A percentile compares a stretch with the other conserved stretches of the same genome.
phyloP scores from a whole-genome alignment of 1,140 invertebrate species.

The Drosophila bipectinata region DNA sequence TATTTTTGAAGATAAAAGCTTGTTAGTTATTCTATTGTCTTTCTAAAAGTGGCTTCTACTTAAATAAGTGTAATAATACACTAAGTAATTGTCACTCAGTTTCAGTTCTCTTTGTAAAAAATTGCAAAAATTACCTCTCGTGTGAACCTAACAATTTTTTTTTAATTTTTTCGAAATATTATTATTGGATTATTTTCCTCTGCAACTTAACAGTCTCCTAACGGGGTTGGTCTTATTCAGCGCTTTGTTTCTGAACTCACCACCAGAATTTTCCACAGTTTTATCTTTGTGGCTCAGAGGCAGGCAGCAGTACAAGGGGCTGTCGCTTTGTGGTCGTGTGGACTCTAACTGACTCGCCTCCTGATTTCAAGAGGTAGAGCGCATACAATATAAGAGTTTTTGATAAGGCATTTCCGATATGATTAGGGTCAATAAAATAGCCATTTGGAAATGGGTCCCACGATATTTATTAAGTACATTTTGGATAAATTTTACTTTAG shows the following conservation, averaged over 20 bases:
- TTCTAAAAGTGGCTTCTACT: too few relatives aligned
- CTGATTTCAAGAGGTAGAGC: neutral
- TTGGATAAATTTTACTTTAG: too few relatives aligned
- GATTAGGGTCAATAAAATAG: neutral
- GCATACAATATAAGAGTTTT: constrained; percentile 30
- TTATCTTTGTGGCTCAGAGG: neutral
- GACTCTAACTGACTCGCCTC: constrained; percentile 16
- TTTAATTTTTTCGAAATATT: neutral
- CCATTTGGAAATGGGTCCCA: neutral
- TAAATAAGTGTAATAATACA: too few relatives aligned
- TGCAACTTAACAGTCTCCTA: neutral
- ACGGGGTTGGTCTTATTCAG: constrained; percentile 14
- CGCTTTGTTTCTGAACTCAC: constrained; percentile 50
- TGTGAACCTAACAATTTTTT: too few relatives aligned
- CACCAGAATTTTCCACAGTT: constrained; percentile 7
- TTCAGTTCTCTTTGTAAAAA: too few relatives aligned
- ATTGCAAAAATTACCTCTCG: too few relatives aligned
- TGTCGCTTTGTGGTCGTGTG: constrained; percentile 58
- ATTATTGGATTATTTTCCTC: too few relatives aligned
- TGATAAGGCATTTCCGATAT: neutral
- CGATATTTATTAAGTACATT: too few relatives aligned
- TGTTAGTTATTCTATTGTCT: too few relatives aligned
- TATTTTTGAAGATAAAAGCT: too few relatives aligned
- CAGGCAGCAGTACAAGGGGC: constrained; percentile 49
- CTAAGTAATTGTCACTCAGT: too few relatives aligned